Evolutionary conservation across 2,797 vertebrate genomes (phyloP), one percentile per base, ranked within the genome.

Genomic region (Hydrocynus forskahlii): DNA sequence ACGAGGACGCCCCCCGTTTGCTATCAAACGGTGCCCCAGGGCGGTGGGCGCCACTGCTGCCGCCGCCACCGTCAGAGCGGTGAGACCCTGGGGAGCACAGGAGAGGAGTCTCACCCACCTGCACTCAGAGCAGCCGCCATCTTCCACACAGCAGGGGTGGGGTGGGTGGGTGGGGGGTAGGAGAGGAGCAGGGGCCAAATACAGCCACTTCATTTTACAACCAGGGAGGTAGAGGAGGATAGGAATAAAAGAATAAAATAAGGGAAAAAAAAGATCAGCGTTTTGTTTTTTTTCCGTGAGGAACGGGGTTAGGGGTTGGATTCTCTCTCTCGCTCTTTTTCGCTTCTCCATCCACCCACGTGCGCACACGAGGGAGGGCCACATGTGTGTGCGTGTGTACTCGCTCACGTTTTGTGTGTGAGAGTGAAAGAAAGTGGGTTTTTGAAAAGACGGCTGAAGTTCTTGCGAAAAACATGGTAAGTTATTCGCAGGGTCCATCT

Each of bases 81-180:
- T 89, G 94, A 92, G 94, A 93, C 94, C 96, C 96, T 97, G 96
- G 95, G 95, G 95, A 96, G 95, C 94, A 97, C 94, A 97, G 96
- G 96, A 97, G 95, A 96, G 89, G 91, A 95, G 91, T 96, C 96
- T 97, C 96, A 96, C 95, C 95, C 95, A 94, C 90, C 91, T 92
- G 95, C 92, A 95, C 85, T 81, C 89, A 93, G 91, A 95, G 92
- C 95, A 94, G 94, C 94, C 86, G 94, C 91, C 85, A 92, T 88
- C 84, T 89, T 89, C 89, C 82, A 89, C 80, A 88, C 72, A 88
- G 87, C 82, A 91, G 73, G 35, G 71, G 55, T 72, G 74, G 91
- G 90, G 4, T 1, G 5, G 43, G 29, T 29, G 29, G 29, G 29
- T 91, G 57, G 86, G 21, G 73, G 60, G 59, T 71, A 29, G 83